Percentiles rank a stretch among this genome's conserved stretches.
Evolutionary conservation across 2,113 vertebrate genomes (phyloP).

Genomic region (Bettongia penicillata): DNA sequence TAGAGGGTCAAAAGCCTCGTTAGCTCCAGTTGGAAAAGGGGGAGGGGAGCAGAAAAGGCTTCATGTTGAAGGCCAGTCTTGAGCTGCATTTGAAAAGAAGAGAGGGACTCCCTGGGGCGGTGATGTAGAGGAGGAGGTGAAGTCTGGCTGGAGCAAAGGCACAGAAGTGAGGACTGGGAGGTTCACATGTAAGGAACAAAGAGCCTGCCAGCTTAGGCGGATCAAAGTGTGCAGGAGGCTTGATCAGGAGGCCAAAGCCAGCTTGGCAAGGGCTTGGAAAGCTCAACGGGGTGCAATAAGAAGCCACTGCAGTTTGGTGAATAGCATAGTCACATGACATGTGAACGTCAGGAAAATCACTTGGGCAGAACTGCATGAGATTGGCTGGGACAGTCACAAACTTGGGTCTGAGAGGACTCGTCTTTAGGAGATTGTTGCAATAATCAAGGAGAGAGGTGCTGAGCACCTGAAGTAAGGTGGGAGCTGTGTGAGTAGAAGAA

Average conservation of each 20-base stretch:
- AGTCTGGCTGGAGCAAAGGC: too few relatives aligned
- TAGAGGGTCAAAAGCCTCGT: too few relatives aligned
- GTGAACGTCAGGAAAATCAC: neutral
- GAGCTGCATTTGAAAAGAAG: neutral
- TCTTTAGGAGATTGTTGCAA: neutral
- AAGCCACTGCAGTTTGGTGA: neutral
- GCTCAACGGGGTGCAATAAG: neutral
- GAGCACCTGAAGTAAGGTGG: neutral
- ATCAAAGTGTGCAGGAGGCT: neutral
- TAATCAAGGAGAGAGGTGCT: too few relatives aligned
- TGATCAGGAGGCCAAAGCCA: neutral
- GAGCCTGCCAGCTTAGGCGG: too few relatives aligned
- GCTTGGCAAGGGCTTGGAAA: neutral
- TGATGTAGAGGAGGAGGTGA: neutral
- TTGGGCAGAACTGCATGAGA: neutral
- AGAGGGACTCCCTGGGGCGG: neutral
- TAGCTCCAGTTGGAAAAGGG: too few relatives aligned
- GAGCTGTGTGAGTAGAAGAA: neutral
- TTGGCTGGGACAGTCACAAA: neutral
- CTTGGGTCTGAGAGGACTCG: neutral
- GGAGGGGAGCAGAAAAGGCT: too few relatives aligned
- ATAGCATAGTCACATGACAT: too few relatives aligned
- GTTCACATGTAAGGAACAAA: too few relatives aligned
- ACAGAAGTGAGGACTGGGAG: too few relatives aligned
- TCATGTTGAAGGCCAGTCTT: too few relatives aligned